These are phyloP conservation scores for Rallus limicola DNA, from an alignment of 2,113 vertebrate genomes.

Conservation along the genomic window DNA sequence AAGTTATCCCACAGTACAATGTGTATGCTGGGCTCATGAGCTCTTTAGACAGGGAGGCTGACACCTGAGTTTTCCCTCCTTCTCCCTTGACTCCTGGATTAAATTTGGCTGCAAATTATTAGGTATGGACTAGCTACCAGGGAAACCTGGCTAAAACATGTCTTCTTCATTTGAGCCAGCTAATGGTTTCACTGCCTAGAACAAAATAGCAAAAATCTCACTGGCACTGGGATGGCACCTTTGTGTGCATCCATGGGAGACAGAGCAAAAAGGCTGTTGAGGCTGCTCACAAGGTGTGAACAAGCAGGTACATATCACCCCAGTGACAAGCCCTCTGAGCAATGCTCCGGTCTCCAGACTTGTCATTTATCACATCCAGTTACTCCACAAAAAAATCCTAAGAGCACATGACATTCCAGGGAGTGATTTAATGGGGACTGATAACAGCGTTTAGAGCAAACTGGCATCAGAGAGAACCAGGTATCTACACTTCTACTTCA, in stretches of 20 bases:
- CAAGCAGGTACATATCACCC: background rate
- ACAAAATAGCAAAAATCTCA: background rate
- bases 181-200: background rate
- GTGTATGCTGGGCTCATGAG: background rate
- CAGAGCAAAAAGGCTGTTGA: too few relatives aligned
- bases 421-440: background rate
- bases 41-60: background rate
- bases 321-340: background rate
- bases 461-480: background rate
- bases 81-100: background rate
- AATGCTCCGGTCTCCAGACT: background rate
- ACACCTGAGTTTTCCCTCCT: background rate
- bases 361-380: rapidly evolving
- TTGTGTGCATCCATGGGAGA: background rate
- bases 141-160: background rate
- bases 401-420: background rate
- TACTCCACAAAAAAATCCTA: background rate
- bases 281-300: background rate
- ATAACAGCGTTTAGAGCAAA: background rate
- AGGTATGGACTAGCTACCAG: background rate
- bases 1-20: background rate
- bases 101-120: background rate
- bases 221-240: background rate
- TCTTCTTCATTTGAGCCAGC: background rate
- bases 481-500: background rate